Base-by-base conservation (phyloP, 2,888 invertebrate species). In the Brachyopa scutellaris region DNA sequence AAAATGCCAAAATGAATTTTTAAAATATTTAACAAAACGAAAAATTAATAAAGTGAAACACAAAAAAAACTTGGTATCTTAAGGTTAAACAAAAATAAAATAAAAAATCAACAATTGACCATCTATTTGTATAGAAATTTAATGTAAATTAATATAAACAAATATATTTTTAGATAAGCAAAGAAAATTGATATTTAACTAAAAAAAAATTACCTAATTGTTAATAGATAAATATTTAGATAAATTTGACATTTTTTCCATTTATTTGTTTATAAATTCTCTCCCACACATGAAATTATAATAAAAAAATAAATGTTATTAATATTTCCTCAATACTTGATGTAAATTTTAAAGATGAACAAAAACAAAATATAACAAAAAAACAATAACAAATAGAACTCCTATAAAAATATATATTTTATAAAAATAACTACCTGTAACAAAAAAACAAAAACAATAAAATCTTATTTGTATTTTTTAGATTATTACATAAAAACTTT, bases 91-190 rank as follows among this genome's bases (percentile, higher is more conserved):
- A 45, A 51, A 26, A 53, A 49, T 19, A 36, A 57, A 29, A 51
- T 38, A 29, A 42, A 23, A 47, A 74, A 77, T 61, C 77, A 82
- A 77, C 70, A 70, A 70, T 82, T 82, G 82, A 82, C 82, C 77
- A 77, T 82, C 80, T 82, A 76, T 76, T 82, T 82, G 76, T 82
- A 77, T 72, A 82, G 76, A 70, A 77, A 45, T 64, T 29, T 42
- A 62, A 51, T 80, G 57, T 70, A 69, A 36, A 40, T 51, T 15
- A 38, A 36, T 6, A 64, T 23, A 59, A 38, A 59, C 5, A 62
- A 23, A 70, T 77, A 82, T 82, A 82, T 82, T 82, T 82, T 82
- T 82, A 82, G 76, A 82, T 70, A 82, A 82, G 49, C 57, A 47
- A 72, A 19, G 11, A 67, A 66, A 57, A 70, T 61, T 70, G 66